These are phyloP conservation scores for Drosophila dives DNA, from an alignment of 2,888 invertebrate species.

Conservation along the genomic window DNA sequence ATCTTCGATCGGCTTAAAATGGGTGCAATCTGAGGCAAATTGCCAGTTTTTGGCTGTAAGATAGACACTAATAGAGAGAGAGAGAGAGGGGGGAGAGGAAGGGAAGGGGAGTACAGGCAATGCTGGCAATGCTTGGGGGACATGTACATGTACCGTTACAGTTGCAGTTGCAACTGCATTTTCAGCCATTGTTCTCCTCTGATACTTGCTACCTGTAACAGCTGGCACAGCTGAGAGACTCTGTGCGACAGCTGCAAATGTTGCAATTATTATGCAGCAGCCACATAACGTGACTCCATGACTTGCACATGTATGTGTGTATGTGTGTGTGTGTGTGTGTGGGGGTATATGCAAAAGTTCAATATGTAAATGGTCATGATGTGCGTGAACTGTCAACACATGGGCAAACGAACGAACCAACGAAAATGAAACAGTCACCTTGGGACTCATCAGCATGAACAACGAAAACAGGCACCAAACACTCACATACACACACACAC, in stretches of 20 bases:
- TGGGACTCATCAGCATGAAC: slow-evolving; percentile 69
- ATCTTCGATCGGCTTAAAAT: slow-evolving; percentile 40
- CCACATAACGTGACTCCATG: slow-evolving; percentile 46
- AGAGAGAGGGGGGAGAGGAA: background rate
- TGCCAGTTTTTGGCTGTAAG: slow-evolving; percentile 42
- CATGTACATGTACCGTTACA: slow-evolving; percentile 44
- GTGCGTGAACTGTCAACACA: slow-evolving; percentile 72
- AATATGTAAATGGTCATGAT: slow-evolving; percentile 74
- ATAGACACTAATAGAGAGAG: background rate
- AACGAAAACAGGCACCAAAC: slow-evolving; percentile 37
- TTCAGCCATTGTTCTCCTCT: slow-evolving; percentile 44
- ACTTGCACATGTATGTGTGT: slow-evolving; percentile 12
- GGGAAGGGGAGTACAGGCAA: slow-evolving; percentile 25
- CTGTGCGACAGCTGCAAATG: slow-evolving; percentile 59
- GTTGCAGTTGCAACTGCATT: slow-evolving; percentile 35
- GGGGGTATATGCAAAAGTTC: slow-evolving; percentile 57
- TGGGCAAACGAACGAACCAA: slow-evolving; percentile 56
- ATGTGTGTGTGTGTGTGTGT: slow-evolving; percentile 25
- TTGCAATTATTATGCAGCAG: slow-evolving; percentile 76
- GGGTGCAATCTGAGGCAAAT: slow-evolving; percentile 41
- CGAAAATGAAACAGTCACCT: slow-evolving; percentile 78
- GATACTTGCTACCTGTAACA: slow-evolving; percentile 34
- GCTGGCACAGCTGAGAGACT: slow-evolving; percentile 50
- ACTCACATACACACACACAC: slow-evolving; percentile 23
- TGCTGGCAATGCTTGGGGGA: slow-evolving; percentile 57